A percentile compares a stretch with the other conserved stretches of the same genome.
Evolutionary conservation across 2,113 vertebrate species (phyloP).

Genomic region (Nematolebias whitei): DNA sequence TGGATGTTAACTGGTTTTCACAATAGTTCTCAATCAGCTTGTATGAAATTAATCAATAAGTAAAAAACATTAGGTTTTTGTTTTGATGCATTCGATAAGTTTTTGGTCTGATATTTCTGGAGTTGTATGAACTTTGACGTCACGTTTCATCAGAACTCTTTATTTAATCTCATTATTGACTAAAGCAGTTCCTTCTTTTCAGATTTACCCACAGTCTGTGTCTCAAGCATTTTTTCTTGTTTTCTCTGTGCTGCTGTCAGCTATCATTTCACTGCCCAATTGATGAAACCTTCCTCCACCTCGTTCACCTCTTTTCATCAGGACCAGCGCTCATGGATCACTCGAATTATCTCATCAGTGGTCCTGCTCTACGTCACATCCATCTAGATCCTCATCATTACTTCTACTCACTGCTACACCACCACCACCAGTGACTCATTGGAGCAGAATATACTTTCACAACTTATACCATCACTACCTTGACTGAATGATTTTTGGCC

Average conservation of each 20-base stretch:
- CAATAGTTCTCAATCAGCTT: neutral
- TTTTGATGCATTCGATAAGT: too few relatives aligned
- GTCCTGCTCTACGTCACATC: slow-evolving; percentile 16
- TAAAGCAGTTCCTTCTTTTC: neutral
- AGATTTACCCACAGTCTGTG: neutral
- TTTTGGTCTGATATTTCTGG: neutral
- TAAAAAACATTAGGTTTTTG: too few relatives aligned
- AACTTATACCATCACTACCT: slow-evolving; percentile 1
- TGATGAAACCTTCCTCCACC: slow-evolving; percentile 6
- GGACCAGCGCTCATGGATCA: slow-evolving; percentile 2
- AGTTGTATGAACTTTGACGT: neutral
- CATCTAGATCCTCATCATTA: slow-evolving; percentile 12
- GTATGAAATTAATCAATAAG: slow-evolving; percentile 11
- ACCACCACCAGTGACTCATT: neutral
- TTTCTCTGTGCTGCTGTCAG: neutral
- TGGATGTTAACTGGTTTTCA: neutral
- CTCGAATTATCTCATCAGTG: slow-evolving; percentile 20
- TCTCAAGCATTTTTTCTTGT: neutral
- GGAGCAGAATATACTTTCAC: slow-evolving; percentile 1
- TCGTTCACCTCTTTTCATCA: slow-evolving; percentile 23
- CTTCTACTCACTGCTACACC: neutral
- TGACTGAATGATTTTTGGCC: neutral
- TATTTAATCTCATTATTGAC: neutral
- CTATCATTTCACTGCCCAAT: neutral
- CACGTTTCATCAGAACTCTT: neutral